Percentiles rank a stretch among this genome's conserved stretches.
These are phyloP conservation scores for Phthorimaea operculella DNA, from an alignment of 1,140 invertebrate species.

Conservation along the genomic window DNA sequence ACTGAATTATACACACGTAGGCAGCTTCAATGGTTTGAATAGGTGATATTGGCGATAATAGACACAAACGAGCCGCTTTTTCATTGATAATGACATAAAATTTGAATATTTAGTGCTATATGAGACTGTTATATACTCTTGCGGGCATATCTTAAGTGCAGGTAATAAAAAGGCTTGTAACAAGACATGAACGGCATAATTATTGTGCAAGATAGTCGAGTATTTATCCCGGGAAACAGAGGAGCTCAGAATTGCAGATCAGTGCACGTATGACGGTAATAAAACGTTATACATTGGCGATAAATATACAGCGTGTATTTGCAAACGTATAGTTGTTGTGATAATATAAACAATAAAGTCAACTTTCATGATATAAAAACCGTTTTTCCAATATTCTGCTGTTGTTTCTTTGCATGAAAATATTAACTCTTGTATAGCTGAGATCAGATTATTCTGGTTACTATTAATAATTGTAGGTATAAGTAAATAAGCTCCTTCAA, in stretches of 20 bases:
- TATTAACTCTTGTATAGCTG: too few species aligned
- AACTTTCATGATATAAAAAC: too few species aligned
- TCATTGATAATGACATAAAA: not conserved
- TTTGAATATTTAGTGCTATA: not conserved
- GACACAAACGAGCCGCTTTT: not conserved
- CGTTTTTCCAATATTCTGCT: too few species aligned
- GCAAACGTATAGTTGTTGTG: too few species aligned
- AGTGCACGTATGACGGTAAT: conserved; percentile 31
- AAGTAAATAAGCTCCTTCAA: too few species aligned
- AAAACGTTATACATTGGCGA: conserved; percentile 43
- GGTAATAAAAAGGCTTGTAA: not conserved
- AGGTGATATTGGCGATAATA: not conserved
- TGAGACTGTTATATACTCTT: not conserved
- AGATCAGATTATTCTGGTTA: too few species aligned
- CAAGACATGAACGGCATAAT: conserved; percentile 28
- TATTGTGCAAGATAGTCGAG: conserved; percentile 18
- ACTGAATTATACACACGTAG: not conserved
- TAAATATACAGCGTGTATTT: too few species aligned
- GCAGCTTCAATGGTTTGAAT: not conserved
- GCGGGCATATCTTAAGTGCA: not conserved
- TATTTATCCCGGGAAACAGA: conserved; percentile 24
- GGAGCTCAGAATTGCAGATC: conserved; percentile 21
- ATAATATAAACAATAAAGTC: too few species aligned
- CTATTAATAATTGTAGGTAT: too few species aligned
- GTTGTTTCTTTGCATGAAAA: too few species aligned